Base-by-base conservation (phyloP, 1,140 invertebrate genomes). In the Danaus melanippus region DNA sequence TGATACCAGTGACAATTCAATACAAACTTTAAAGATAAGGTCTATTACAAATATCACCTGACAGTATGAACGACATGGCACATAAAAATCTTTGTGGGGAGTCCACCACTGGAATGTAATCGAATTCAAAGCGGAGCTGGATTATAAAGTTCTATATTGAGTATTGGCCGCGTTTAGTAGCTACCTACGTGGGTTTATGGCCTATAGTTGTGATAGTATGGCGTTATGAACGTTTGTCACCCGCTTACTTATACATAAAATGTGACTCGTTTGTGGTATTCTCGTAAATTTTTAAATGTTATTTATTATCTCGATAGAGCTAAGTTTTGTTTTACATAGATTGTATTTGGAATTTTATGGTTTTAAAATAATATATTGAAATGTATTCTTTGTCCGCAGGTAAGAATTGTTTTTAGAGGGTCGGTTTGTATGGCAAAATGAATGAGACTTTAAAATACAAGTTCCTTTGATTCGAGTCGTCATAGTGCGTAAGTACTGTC, bases 1-100 rank as follows among this genome's bases (percentile, higher is more conserved):
- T 69, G 67, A 66, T 69, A 64, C 42, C 48, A 61, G 43, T 69
- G 67, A 69, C 67, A 69, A 66, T 66, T 69, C 67, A 69, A 69
- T 69, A 69, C 64, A 12, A 53, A 58, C 42, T 62, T 60, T 56
- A 56, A 55, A 67, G 64, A 63, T 69, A 69, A 66, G 64, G 53
- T 50, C 67, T 53, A 69, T 66, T 69, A 66, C 64, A 66, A 69
- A 66, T 66, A 69, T 69, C 57, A 61, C 67, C 62, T 66, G 66
- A 64, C 69, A 66, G 64, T 56, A 65, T 66, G 57, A 69, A 60
- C 51, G 69, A 62, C 63, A 66, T 50, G 61, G 59, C 60, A 64
- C 65, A 71, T 71, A 74, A 69, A 66, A 74, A 71, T 67, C 63
- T 61, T 71, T 62, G 67, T 71, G 66, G 66, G 60, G 64, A 66